These are phyloP conservation scores for Holocentrus rufus DNA, from an alignment of 2,797 vertebrate species.

Conservation along the genomic window DNA sequence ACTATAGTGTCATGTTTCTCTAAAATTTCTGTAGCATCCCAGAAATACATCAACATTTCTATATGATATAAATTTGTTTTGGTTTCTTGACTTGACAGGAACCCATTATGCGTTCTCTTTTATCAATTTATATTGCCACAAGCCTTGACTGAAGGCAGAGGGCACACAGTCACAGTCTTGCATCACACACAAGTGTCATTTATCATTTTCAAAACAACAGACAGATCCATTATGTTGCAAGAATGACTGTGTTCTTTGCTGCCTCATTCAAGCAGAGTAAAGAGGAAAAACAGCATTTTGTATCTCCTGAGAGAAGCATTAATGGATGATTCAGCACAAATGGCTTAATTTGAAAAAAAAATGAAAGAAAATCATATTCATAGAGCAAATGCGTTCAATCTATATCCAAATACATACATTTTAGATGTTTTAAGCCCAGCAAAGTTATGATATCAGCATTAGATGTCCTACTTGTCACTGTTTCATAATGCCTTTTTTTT, in stretches of 20 bases:
- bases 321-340: neutral
- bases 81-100: neutral
- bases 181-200: neutral
- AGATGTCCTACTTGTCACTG: too few species aligned
- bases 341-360: neutral
- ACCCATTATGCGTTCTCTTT: constrained; percentile 22
- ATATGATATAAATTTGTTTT: constrained; percentile 7
- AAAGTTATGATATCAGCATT: too few species aligned
- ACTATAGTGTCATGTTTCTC: constrained; percentile 36
- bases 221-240: neutral
- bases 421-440: too few species aligned
- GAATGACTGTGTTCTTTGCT: neutral
- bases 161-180: neutral
- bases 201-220: constrained; percentile 6
- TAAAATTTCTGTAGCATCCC: constrained; percentile 36
- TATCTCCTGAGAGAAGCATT: constrained; percentile 12
- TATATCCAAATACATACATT: neutral
- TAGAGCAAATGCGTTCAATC: neutral
- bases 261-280: neutral
- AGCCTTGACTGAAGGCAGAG: neutral
- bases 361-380: neutral
- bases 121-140: constrained; percentile 36
- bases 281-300: neutral
- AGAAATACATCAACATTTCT: constrained; percentile 19
- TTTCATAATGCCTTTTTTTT: too few species aligned